Base-by-base conservation (phyloP, 2,797 vertebrate species). In the Phoxinus dragarum region DNA sequence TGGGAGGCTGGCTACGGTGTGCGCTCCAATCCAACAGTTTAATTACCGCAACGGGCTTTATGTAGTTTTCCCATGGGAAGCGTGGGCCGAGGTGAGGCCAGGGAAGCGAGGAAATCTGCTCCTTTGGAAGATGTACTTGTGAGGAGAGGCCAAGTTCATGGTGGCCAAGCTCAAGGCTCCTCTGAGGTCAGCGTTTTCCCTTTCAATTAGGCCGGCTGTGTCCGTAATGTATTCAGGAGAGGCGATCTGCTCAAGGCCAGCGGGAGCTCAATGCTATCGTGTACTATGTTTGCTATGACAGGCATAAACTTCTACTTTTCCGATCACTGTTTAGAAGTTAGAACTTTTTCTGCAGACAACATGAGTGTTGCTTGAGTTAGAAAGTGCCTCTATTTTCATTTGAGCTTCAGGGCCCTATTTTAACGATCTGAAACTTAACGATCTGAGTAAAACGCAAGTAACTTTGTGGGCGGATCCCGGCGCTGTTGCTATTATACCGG, bases 1-100 rank as follows among this genome's bases (percentile, higher is more conserved):
- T 90, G 87, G 84, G 90, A 87, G 88, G 86, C 87, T 38, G 67
- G 80, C 82, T 85, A 84, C 67, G n/a, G 90, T 89, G 83, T 90
- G 88, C 89, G 88, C 84, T 89, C 88, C 34, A 76, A 81, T 92
- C 82, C 89, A 90, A 90, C 91, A 90, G 92, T 92, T 92, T 93
- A 94, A 95, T 95, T 95, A 95, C 91, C 84, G 86, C 89, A 85
- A 44, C 89, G 80, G 82, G 90, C 90, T 89, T 87, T 80, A 88
- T 31, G 68, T 75, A 67, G 75, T 31, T 75, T 75, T 77, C 85
- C 82, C 88, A 81, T 87, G 49, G 80, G 85, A 89, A 86, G 72
- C 5, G 36, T 7, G 16, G 73, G 61, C 72, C 16, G 59, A 78
- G 52, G 84, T 66, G 81, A 82, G 75, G 69, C 52, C 87, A 82